Evolutionary conservation across 2,888 invertebrate genomes (phyloP).

Genomic region (Coelinius sp.): DNA sequence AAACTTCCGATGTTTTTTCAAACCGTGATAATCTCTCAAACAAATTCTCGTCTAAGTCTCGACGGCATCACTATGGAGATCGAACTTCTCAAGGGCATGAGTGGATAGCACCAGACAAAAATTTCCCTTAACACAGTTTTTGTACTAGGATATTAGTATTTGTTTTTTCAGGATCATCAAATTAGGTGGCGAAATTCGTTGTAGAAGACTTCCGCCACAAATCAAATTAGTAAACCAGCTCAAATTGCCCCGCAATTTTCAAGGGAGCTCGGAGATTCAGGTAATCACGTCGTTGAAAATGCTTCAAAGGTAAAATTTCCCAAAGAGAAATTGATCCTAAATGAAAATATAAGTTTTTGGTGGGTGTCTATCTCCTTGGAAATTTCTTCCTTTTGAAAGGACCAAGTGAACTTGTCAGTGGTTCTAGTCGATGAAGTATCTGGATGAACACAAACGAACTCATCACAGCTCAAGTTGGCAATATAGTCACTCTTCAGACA

Average conservation of each 20-base stretch:
- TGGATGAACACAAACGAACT: not conserved
- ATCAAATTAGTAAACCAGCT: not conserved
- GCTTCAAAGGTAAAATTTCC: not conserved
- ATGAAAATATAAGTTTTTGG: constrained; percentile 5
- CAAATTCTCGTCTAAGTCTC: too few relatives aligned
- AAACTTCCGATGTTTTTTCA: too few relatives aligned
- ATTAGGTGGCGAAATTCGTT: too few relatives aligned
- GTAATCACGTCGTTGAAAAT: not conserved
- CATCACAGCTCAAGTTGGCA: not conserved
- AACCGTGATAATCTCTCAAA: too few relatives aligned
- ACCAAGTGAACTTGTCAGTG: not conserved
- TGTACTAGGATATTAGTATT: too few relatives aligned
- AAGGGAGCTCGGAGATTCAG: not conserved
- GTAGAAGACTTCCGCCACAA: too few relatives aligned
- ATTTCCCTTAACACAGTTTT: too few relatives aligned
- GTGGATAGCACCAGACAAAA: too few relatives aligned
- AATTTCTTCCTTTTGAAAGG: not conserved
- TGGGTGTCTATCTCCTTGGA: constrained; percentile 9
- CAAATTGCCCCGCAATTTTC: not conserved
- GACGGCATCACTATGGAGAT: too few relatives aligned
- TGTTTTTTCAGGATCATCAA: too few relatives aligned
- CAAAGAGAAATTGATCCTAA: not conserved
- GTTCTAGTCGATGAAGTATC: constrained; percentile 4
- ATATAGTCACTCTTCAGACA: constrained; percentile 5
- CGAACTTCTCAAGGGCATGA: too few relatives aligned